phyloP scores from a whole-genome alignment of 2,888 invertebrate species.

The Sarcophaga caerulescens region DNA sequence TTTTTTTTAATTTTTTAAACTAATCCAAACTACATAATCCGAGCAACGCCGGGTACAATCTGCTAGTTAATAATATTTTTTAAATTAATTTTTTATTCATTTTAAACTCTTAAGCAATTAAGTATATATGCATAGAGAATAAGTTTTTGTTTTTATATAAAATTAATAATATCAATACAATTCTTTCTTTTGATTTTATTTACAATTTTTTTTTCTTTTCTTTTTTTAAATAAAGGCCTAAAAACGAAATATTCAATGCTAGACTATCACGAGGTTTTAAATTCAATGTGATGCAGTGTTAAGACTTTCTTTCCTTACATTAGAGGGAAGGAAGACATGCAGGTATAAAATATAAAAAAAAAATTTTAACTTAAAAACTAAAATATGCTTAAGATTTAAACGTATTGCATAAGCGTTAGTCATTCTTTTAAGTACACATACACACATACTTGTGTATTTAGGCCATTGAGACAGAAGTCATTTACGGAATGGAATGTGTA shows the following conservation, averaged over 20 bases:
- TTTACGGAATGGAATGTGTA: constrained; percentile 52
- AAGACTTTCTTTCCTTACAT: neutral
- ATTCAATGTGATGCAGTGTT: constrained; percentile 69
- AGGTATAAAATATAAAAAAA: neutral
- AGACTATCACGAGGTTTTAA: constrained; percentile 66
- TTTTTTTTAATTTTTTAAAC: no score
- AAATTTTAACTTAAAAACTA: neutral
- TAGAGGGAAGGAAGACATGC: constrained; percentile 19
- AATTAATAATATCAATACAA: constrained; percentile 48
- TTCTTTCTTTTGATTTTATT: constrained; percentile 27
- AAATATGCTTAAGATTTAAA: neutral
- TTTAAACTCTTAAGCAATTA: no score
- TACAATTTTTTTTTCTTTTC: neutral
- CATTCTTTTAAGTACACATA: neutral
- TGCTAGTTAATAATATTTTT: no score
- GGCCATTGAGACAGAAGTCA: constrained; percentile 29
- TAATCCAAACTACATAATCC: no score
- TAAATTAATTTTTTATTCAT: no score
- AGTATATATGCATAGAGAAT: no score
- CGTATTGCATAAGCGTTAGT: no score
- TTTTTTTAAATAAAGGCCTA: constrained; percentile 13
- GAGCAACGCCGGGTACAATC: no score
- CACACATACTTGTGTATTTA: constrained; percentile 5
- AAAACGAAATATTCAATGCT: neutral
- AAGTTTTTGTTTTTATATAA: no score